Evolutionary conservation across 2,113 vertebrate genomes (phyloP), one percentile per base, ranked within the genome.

Genomic region (Plestiodon gilberti): DNA sequence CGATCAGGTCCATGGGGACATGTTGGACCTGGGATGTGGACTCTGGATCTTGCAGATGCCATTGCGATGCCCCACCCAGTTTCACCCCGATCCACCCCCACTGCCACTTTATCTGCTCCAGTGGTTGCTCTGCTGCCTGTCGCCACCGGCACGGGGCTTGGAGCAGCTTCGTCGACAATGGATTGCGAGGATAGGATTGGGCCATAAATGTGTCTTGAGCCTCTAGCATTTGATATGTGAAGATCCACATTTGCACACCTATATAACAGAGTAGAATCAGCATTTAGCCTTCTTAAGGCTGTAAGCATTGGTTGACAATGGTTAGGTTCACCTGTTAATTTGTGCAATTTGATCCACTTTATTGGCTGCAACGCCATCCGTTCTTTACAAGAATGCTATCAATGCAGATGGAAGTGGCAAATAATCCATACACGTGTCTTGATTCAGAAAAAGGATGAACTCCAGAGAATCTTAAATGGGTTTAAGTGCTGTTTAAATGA

Each of bases 271-370:
- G 25, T 8, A 88, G 74, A 59, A 61, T 87, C 1, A 0, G 40
- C 2, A 17, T 87, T 81, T 64, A 65, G 73, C 55, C 81, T 91
- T 92, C 84, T 59, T 14, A 57, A 55, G 15, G 18, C 13, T 67
- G 17, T 67, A 30, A 48, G 38, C 40, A 81, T 55, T n/a, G 55
- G 33, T 81, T 81, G 43, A 52, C 62, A 48, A 33, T 69, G 4
- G 13, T 81, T 48, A 52, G 28, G 48, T 75, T 62, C 57, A 43
- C 20, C 17, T 75, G 33, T 64, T 61, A 33, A 83, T 67, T 25
- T 62, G 33, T 64, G 40, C 61, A 18, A 65, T 84, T 69, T 84
- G 61, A 35, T 40, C 40, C 5, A 65, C 67, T 43, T 15, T 35
- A 6, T 69, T 85, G 67, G 64, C 25, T 78, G 40, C 15, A 84